Conservation (phyloP, 2,797 vertebrate species). For the Melanotaenia maccullochi region DNA sequence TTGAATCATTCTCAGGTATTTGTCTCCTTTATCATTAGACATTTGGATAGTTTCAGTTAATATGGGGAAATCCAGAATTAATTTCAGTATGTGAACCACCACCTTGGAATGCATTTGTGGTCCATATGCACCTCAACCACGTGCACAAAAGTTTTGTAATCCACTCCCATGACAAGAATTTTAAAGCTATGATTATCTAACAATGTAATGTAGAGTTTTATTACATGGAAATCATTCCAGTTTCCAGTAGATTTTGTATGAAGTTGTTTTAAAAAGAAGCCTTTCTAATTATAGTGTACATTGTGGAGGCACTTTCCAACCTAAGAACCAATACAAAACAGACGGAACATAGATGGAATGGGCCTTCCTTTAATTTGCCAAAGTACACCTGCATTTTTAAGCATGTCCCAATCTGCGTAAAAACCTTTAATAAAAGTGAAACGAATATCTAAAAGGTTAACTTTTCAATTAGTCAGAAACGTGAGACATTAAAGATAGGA, state of each 20-base stretch:
- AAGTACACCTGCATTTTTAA: not conserved
- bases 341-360: conserved; percentile 9
- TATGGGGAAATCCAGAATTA: not conserved
- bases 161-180: not conserved
- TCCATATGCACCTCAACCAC: not conserved
- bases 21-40: not conserved
- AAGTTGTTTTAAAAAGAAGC: conserved; percentile 58
- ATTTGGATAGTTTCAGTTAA: not conserved
- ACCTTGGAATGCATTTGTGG: not conserved
- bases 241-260: conserved; percentile 48
- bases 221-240: not conserved
- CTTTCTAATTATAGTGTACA: conserved; percentile 65
- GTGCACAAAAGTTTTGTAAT: not conserved
- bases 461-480: not conserved
- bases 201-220: not conserved
- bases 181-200: not conserved
- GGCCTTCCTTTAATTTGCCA: not conserved
- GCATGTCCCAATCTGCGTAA: not conserved
- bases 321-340: conserved; percentile 50
- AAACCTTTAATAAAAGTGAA: not conserved
- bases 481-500: not conserved
- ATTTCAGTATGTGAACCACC: not conserved
- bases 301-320: conserved; percentile 57
- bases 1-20: not conserved
- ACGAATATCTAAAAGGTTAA: not conserved